These are phyloP conservation scores for Drosophila merina DNA, from an alignment of 2,888 invertebrate genomes.

Conservation along the genomic window DNA sequence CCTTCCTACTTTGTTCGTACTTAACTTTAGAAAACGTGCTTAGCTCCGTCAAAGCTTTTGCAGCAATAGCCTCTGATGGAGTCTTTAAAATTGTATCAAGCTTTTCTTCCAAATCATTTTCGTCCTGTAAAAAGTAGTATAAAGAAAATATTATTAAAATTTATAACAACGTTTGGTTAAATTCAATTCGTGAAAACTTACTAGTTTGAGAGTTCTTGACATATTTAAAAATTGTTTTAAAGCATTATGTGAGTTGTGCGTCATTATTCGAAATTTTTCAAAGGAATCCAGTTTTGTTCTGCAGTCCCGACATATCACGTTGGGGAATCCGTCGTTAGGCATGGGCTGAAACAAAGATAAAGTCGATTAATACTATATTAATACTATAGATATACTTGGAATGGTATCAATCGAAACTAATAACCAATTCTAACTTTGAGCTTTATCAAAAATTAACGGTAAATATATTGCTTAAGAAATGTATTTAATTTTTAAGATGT, in stretches of 20 bases:
- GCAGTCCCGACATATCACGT: constrained; percentile 91
- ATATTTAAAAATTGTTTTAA: constrained; percentile 90
- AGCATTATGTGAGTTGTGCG: constrained; percentile 90
- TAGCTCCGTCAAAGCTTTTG: constrained; percentile 83
- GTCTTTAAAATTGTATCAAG: constrained; percentile 74
- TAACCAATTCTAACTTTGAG: neutral
- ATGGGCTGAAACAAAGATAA: constrained; percentile 81
- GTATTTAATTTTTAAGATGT: too few relatives aligned
- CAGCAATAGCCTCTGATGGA: constrained; percentile 83
- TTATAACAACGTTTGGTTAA: too few relatives aligned
- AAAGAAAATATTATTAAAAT: too few relatives aligned
- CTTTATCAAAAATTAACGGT: neutral
- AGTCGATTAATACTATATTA: neutral
- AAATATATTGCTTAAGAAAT: neutral
- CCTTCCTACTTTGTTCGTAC: constrained; percentile 48
- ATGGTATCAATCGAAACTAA: neutral
- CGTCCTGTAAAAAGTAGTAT: constrained; percentile 47
- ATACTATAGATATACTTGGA: neutral
- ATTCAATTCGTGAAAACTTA: constrained; percentile 32
- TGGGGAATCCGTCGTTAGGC: constrained; percentile 90
- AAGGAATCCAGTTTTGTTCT: constrained; percentile 90
- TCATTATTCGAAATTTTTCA: constrained; percentile 90
- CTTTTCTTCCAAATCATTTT: constrained; percentile 57
- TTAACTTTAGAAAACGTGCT: constrained; percentile 80
- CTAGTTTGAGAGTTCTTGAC: constrained; percentile 88